Base-by-base conservation (phyloP, 2,888 invertebrate genomes). In the Halictus quadricinctus region DNA sequence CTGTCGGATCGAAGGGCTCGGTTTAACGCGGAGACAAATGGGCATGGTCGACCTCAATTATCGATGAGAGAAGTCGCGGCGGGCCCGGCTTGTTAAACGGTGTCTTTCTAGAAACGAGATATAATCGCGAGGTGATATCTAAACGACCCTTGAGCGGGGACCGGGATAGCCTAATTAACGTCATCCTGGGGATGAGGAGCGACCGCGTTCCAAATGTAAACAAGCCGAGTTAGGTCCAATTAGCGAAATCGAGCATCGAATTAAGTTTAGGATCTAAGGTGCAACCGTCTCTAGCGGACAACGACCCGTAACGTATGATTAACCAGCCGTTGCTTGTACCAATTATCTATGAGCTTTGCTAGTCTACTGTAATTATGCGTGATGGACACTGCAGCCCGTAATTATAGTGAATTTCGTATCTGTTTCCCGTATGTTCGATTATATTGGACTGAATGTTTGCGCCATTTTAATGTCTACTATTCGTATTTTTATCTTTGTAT, bases 1-100 rank as follows among this genome's bases (percentile, higher is more conserved):
- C 41, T 41, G 69, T 69, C 36, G 69, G 41, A 41, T 41, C 36
- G 69, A 69, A 43, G 74, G 72, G 64, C 69, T 80, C 80, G 76
- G 80, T 85, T 89, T 88, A 85, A 86, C 72, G 70, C 82, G 69
- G 50, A 84, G 80, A 90, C 90, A 90, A 90, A 91, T 86, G 85
- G 83, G 85, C 79, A 85, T 80, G 84, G 84, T 88, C 88, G 87
- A 83, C 81, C 80, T 88, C 91, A 91, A 91, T 91, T 91, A 90
- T 88, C 87, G 86, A 76, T 79, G 76, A 86, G 85, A 88, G 81
- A 73, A 83, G 77, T 81, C 87, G 64, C 79, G 73, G 84, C 79
- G 79, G 79, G 73, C 64, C 64, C 77, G 76, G 72, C 48, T 72
- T 80, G 76, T 75, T 89, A 82, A 88, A 87, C 80, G 81, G 74